Percentiles rank a stretch among this genome's conserved stretches.
These are phyloP conservation scores for Papilio demoleus DNA, from an alignment of 2,888 invertebrate species.

Conservation along the genomic window DNA sequence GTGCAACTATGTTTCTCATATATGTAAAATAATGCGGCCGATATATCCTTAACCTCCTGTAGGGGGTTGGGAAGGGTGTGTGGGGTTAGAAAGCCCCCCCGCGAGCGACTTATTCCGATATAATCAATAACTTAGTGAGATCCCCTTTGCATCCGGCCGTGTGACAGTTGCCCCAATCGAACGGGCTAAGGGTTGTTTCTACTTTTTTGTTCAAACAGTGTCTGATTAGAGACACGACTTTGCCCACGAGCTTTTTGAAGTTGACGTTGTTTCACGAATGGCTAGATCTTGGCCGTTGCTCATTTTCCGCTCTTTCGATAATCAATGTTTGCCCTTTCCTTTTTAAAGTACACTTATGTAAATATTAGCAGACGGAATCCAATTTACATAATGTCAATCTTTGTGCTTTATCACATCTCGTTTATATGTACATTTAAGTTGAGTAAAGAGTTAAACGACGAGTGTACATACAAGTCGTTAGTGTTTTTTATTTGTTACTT, in stretches of 20 bases:
- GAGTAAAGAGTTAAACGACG: neutral
- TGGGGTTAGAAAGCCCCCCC: conserved; percentile 59
- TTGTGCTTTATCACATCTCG: conserved; percentile 19
- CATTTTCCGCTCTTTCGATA: conserved; percentile 62
- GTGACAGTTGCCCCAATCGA: conserved; percentile 81
- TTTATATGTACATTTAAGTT: conserved; percentile 3
- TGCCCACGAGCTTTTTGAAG: conserved; percentile 70
- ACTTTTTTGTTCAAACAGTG: conserved; percentile 79
- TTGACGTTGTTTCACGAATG: conserved; percentile 69
- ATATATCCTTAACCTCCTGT: conserved; percentile 74
- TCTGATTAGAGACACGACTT: conserved; percentile 76
- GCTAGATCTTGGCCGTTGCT: conserved; percentile 59
- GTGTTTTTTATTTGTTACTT: neutral
- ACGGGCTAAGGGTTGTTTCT: conserved; percentile 71
- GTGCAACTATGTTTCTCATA: conserved; percentile 81
- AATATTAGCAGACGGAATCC: conserved; percentile 40
- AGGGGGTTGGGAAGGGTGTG: conserved; percentile 58
- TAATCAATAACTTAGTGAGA: conserved; percentile 84
- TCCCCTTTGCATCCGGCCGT: conserved; percentile 83
- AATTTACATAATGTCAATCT: conserved; percentile 27
- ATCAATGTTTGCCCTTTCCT: conserved; percentile 65
- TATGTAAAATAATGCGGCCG: conserved; percentile 83
- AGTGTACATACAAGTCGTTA: neutral
- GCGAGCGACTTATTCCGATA: conserved; percentile 82
- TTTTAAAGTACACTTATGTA: conserved; percentile 38